Evolutionary conservation across 2,113 vertebrate genomes (phyloP), one percentile per base, ranked within the genome.

Genomic region (Lampris megalopsis): DNA sequence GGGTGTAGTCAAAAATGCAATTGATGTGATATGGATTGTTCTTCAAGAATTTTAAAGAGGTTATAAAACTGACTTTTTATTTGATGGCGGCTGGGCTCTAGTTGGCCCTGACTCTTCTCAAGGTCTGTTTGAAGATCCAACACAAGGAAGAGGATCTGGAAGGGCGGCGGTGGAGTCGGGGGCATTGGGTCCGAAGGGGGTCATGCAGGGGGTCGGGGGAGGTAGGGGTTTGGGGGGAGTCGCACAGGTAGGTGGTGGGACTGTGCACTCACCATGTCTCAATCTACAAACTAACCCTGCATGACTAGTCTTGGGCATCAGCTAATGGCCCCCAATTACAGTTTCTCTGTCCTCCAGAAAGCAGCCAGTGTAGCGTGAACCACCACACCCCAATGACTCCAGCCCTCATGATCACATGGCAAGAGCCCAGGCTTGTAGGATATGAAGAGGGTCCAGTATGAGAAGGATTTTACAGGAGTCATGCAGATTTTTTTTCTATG

Each of bases 281-380:
- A 88, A 89, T 93, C 88, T 88, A 71, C 86, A 83, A 89, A 82
- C 79, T 8, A 24, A 77, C 57, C 71, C 73, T 82, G 91, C 92
- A 87, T 89, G 92, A 92, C 81, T 82, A 74, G 86, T 81, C 86
- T 68, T 71, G 73, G 89, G 74, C 83, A 83, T 70, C 75, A 80
- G 70, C 89, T 92, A 93, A 91, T 91, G 90, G 82, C 81, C 86
- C 86, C 83, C 89, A 91, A 90, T 89, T 92, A 90, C 81, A 83
- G 80, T 90, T 83, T 79, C 79, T 88, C 85, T 90, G 91, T 92
- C 89, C 90, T 93, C 79, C 82, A 93, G 80, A 91, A 87, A 90
- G 93, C 87, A 90, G 84, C 83, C 88, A 82, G 75, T 86, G 87
- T 87, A 83, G 93, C 91, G 80, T 89, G 90, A 89, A 24, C 24